Evolutionary conservation across 2,797 vertebrate species (phyloP).

Genomic region (Cuculus canorus): DNA sequence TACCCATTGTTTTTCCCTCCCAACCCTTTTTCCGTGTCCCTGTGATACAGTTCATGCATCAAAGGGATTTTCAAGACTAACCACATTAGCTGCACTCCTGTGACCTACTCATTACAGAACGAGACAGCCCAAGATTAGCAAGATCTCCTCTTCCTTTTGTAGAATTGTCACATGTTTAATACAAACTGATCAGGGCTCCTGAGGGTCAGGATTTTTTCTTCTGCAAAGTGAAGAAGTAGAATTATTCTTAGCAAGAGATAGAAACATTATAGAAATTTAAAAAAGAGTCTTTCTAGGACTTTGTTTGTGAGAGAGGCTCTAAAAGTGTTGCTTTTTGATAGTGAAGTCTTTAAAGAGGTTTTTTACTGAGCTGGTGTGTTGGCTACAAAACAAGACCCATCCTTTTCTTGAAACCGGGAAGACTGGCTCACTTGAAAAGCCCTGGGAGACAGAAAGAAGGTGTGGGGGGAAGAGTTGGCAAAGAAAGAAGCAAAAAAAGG

Average conservation of each 20-base stretch:
- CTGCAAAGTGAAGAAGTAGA: not conserved
- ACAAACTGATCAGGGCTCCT: not conserved
- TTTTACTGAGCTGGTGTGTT: not conserved
- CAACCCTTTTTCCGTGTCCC: not conserved
- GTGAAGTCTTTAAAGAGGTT: not conserved
- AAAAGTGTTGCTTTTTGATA: not conserved
- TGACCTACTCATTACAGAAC: not conserved
- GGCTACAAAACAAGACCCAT: not conserved
- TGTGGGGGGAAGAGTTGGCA: not conserved
- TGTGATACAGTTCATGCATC: not conserved
- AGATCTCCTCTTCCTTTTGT: not conserved
- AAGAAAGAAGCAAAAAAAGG: fast-evolving
- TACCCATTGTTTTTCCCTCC: not conserved
- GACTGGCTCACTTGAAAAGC: not conserved
- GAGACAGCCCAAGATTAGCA: not conserved
- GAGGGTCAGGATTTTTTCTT: not conserved
- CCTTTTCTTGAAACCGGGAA: not conserved
- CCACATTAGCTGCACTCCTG: not conserved
- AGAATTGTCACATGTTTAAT: not conserved
- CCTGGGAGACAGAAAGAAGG: not conserved
- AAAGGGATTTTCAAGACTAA: not conserved
- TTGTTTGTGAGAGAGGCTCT: not conserved
- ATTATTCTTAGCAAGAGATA: not conserved
- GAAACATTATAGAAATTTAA: not conserved
- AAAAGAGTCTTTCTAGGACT: fast-evolving